Conservation (phyloP, 2,888 invertebrate species). For the Nymphalis polychloros region DNA sequence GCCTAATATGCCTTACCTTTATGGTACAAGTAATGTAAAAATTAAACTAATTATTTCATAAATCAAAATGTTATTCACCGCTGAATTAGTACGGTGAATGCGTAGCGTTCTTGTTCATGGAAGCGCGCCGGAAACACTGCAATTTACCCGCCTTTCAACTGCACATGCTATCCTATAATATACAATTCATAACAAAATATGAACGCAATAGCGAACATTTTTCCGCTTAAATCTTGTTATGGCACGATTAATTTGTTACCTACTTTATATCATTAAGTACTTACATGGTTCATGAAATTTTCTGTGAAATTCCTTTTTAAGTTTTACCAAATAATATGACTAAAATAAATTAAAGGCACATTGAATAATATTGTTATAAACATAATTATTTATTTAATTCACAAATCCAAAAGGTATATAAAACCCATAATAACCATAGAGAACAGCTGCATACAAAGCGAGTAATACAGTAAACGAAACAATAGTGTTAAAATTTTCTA, state of each 20-base stretch:
- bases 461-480: not conserved
- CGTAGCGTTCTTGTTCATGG: conserved; percentile 50
- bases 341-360: no score
- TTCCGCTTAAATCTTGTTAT: not conserved
- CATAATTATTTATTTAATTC: not conserved
- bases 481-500: not conserved
- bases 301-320: no score
- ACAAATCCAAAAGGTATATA: not conserved
- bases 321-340: no score
- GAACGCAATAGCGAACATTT: conserved; percentile 4
- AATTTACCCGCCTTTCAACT: conserved; percentile 52
- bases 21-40: not conserved
- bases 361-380: not conserved
- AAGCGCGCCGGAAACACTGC: conserved; percentile 58
- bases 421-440: not conserved
- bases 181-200: conserved; percentile 17
- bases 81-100: conserved; percentile 38
- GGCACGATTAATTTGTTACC: not conserved
- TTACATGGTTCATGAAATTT: not conserved
- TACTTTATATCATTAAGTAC: no score
- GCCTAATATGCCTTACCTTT: no score
- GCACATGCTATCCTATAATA: conserved; percentile 40
- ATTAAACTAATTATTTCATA: not conserved
- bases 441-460: not conserved
- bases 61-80: conserved; percentile 33